phyloP scores from a whole-genome alignment of 2,113 vertebrate genomes.

The Rhinolophus ferrumequinum region DNA sequence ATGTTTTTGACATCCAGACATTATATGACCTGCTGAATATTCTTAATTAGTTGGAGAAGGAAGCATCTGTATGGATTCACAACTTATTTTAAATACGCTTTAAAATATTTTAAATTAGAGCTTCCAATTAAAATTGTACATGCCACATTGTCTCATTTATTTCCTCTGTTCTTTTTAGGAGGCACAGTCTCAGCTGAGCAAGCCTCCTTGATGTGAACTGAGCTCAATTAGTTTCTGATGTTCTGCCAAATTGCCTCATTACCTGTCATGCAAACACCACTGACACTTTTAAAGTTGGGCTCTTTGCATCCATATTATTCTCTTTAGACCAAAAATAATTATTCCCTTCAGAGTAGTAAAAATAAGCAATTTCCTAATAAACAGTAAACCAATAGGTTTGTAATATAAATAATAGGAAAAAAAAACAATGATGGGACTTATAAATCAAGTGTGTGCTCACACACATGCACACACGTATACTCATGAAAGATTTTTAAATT shows the following conservation, averaged over 20 bases:
- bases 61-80: constrained; percentile 79
- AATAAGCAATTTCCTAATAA: constrained; percentile 76
- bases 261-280: constrained; percentile 81
- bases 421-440: background rate
- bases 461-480: rapidly evolving
- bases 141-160: constrained; percentile 85
- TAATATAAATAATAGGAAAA: constrained; percentile 57
- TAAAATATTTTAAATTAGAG: constrained; percentile 87
- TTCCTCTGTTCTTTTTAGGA: constrained; percentile 80
- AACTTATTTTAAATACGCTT: constrained; percentile 85
- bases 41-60: constrained; percentile 83
- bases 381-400: constrained; percentile 66
- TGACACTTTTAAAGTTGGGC: constrained; percentile 74
- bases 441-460: background rate
- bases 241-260: constrained; percentile 88
- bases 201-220: constrained; percentile 81
- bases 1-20: constrained; percentile 82
- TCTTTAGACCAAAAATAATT: constrained; percentile 73
- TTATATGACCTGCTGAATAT: constrained; percentile 78
- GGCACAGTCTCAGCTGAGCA: constrained; percentile 78
- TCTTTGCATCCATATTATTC: constrained; percentile 70
- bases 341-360: constrained; percentile 74
- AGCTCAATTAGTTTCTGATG: constrained; percentile 88
- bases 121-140: constrained; percentile 86
- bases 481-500: background rate